Percentiles rank a stretch among this genome's conserved stretches.
Conservation (phyloP, 2,888 invertebrate species). For the Pachymerium ferrugineum region DNA sequence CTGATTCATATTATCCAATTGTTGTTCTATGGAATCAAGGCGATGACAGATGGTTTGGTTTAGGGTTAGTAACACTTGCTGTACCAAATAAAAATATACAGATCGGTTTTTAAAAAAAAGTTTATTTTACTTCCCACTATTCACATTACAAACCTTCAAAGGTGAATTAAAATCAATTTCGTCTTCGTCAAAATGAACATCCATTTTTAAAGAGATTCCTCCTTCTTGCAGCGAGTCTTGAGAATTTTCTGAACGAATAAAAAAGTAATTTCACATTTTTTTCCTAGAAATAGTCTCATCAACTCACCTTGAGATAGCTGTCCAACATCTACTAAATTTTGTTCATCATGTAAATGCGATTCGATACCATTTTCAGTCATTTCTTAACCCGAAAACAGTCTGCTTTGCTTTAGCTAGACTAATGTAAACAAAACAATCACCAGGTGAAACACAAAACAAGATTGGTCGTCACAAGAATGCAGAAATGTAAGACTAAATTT, state of each 20-base stretch:
- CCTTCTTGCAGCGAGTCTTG: too few relatives aligned
- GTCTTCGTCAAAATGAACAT: background rate
- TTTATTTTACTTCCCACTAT: background rate
- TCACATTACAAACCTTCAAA: conserved; percentile 28
- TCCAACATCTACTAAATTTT: background rate
- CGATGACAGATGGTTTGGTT: conserved; percentile 29
- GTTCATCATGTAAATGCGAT: background rate
- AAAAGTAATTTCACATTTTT: too few relatives aligned
- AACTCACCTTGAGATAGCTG: background rate
- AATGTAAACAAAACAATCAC: too few relatives aligned
- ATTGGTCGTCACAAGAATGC: background rate
- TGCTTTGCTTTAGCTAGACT: too few relatives aligned
- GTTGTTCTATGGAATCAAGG: conserved; percentile 32
- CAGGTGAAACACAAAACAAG: background rate
- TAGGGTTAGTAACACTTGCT: conserved; percentile 33
- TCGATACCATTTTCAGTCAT: background rate
- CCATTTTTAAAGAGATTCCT: background rate
- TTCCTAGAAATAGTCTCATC: background rate
- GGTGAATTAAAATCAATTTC: conserved; percentile 32
- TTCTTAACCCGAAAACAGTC: background rate
- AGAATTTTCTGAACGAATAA: conserved; percentile 34
- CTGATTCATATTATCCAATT: conserved; percentile 30
- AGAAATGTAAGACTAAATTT: background rate
- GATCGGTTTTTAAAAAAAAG: background rate
- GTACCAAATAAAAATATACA: background rate